Base-by-base conservation (phyloP, 92 coral and sea anemone species). In the Montipora capitata region DNA sequence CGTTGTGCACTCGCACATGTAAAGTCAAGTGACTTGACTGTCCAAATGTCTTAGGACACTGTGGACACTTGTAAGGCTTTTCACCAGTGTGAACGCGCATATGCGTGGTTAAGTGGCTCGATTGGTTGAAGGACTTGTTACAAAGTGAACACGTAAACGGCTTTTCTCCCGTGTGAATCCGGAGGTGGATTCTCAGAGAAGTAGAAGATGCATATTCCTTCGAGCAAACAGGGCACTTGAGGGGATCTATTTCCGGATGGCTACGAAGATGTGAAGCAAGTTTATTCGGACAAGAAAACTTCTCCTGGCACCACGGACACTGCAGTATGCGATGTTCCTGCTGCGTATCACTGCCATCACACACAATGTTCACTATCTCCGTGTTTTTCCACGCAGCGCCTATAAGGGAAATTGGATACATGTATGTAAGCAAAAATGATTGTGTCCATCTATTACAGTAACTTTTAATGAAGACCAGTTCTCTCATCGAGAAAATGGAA, bases 1-100 rank as follows among this genome's bases (percentile, higher is more conserved):
- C 89, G 18, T 63, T 78, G 64, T 88, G 92, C 38, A 84, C 83
- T 49, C 92, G 92, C 68, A 88, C 74, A 45, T 88, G 92, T 66
- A 82, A 42, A 14, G 92, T 76, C 59, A 88, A 83, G 77, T 77
- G 88, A 40, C 89, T 81, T 4, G 89, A 83, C 16, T 83, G 88
- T n/a, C 89, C 82, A 40, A 88, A 88, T 4, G 89, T 68, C 84
- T 81, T 88, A 16, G 88, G 83, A 49, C 92, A 88, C 48, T 82
- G 40, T 4, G 92, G 88, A 58, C 92, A 88, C 78, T 82, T 54
- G 43, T 81, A 88, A 13, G 81, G 80, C 68, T 76, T 80, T 27
- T 73, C 89, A 40, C 86, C 89, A 4, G 88, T 81, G 16, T 80
- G 92, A 73, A 83, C 73, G 27, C 86, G 89, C 83, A 63, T 69